Base-by-base conservation (phyloP, 2,113 vertebrate genomes). In the Suricata suricatta region DNA sequence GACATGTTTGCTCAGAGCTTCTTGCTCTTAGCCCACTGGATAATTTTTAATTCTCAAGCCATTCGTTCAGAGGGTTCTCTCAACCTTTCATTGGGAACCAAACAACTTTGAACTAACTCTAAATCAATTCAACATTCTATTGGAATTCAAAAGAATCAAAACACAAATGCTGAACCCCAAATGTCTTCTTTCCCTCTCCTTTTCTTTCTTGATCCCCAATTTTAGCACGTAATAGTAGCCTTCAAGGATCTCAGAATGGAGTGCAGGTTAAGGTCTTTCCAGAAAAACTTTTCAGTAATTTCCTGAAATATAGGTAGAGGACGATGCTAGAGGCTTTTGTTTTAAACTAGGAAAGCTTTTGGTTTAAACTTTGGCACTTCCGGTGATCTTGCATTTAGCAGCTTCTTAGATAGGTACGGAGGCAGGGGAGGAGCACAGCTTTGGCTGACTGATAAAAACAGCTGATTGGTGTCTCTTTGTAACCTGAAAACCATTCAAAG, bases 141-240 rank as follows among this genome's bases (percentile, higher is more conserved):
- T 81, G 3, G 50, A 83, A 94, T 92, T 96, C 87, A 44, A 23
- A 71, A 60, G 38, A 83, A 92, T 64, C 27, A 86, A 83, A 77
- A 31, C 13, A 69, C 74, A 84, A 84, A 92, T 57, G 2, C 23
- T 68, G 63, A 83, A 16, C 31, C 52, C 68, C 31, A 81, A 74
- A 4, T 35, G 19, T 63, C 38, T 76, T 64, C 35, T 76, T 71
- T 69, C 63, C 21, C 35, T 68, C 11, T 72, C 17, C 88, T 93
- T 81, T 69, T 54, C 76, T 47, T 71, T 3, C 38, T 35, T 74
- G 38, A 64, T 19, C 15, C 38, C 35, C 2, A 47, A 29, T 35
- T 90, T 72, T 35, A 52, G 19, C 29, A 87, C 0, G 11, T 15
- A 93, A 11, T 2, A 60, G 23, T 41, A 19, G 23, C 38, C 27